Evolutionary conservation across 2,888 invertebrate species (phyloP).

Genomic region (Aelia acuminata): DNA sequence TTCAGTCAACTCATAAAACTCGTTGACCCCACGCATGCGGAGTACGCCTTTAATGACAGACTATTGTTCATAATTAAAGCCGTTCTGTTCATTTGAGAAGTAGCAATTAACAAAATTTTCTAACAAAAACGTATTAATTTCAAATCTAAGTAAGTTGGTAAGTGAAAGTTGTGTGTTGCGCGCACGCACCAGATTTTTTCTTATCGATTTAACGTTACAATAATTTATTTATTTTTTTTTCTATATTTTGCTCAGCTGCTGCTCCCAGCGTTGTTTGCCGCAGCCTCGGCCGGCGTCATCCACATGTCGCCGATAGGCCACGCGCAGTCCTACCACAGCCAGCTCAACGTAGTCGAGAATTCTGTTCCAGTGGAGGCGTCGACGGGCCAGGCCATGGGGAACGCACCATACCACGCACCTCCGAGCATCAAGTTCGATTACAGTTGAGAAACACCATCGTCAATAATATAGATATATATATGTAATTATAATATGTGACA

Average conservation of each 20-base stretch:
- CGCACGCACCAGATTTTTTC: no score
- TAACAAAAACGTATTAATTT: no score
- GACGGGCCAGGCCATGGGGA: neutral
- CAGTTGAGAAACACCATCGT: neutral
- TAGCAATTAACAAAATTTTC: no score
- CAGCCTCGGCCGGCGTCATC: neutral
- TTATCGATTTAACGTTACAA: no score
- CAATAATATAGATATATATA: neutral
- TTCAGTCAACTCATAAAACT: no score
- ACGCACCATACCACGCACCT: neutral
- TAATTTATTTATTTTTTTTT: no score
- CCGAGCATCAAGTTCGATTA: neutral
- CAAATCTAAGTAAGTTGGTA: no score
- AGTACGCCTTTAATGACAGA: no score
- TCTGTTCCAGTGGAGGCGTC: neutral
- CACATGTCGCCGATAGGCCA: neutral
- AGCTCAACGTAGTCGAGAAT: neutral
- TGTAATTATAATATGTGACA: constrained; percentile 1
- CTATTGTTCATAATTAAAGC: no score
- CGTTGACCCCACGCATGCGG: no score
- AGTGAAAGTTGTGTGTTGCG: no score
- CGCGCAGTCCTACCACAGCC: neutral
- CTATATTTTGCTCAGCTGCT: neutral
- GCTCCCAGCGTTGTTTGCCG: neutral
- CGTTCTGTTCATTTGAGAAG: no score